Evolutionary conservation across 2,888 invertebrate genomes (phyloP), one percentile per base, ranked within the genome.

Genomic region (Diarsia dahlii): DNA sequence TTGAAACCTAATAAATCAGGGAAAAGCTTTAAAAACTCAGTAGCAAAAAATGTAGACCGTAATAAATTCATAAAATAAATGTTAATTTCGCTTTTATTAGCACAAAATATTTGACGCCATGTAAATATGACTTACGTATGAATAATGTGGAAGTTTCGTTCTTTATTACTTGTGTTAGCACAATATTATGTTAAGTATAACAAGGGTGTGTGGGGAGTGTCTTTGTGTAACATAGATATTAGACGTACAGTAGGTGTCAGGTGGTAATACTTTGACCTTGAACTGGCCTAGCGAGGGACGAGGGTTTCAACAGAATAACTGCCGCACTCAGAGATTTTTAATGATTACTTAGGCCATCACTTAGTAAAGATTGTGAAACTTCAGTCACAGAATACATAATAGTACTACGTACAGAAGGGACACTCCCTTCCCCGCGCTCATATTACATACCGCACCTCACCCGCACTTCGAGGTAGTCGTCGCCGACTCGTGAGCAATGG

Each of bases 111-210:
- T 81, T 77, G 56, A 58, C 56, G 60, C 71, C 46, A 20, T 64
- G 67, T 79, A 78, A 87, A 82, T 73, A 69, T 74, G 54, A 62
- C 74, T 45, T 23, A 18, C 20, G 46, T 76, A 34, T 66, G 68
- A 74, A 76, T 84, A 77, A 76, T 75, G 18, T 82, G 69, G 76
- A 80, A 75, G 78, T 80, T 80, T 15, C 39, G 67, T n/a, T n/a
- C 65, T 50, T 81, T 76, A 79, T 84, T 80, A 82, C 74, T n/a
- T n/a, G 81, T 77, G 81, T 76, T 75, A 77, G 71, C 54, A 71
- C 69, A 89, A 87, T 87, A 85, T 88, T 85, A n/a, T n/a, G n/a
- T n/a, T n/a, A n/a, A n/a, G n/a, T 87, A 71, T 73, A 56, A 62
- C 58, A 70, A 52, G 67, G 69, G 68, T 56, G 70, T n/a, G 70